phyloP scores from a whole-genome alignment of 2,113 vertebrate species.

The Callipepla squamata region DNA sequence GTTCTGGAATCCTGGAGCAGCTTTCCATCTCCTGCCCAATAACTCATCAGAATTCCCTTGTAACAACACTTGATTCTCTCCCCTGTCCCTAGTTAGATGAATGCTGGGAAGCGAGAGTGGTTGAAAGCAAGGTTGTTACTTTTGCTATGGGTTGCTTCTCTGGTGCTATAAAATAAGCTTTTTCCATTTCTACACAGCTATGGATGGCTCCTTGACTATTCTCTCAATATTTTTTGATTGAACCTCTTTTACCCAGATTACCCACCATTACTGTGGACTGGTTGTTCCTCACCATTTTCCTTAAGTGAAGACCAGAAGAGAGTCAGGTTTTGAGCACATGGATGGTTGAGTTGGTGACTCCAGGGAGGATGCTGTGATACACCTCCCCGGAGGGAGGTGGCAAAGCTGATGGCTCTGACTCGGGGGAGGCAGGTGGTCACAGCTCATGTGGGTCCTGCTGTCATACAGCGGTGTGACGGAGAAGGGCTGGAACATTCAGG shows the following conservation, averaged over 20 bases:
- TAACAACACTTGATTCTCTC: neutral
- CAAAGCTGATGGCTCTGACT: neutral
- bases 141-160: neutral
- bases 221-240: neutral
- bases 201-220: neutral
- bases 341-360: neutral
- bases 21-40: neutral
- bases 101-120: rapidly evolving
- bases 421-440: rapidly evolving
- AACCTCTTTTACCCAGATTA: neutral
- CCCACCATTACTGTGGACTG: neutral
- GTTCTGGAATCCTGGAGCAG: neutral
- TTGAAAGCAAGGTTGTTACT: neutral
- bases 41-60: neutral
- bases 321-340: neutral
- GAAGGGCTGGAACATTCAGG: neutral
- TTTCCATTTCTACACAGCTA: neutral
- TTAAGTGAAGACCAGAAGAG: neutral
- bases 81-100: neutral
- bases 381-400: neutral
- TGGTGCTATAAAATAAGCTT: neutral
- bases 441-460: neutral
- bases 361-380: neutral
- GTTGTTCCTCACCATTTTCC: neutral
- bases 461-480: neutral